Base-by-base conservation (phyloP, 2,797 vertebrate genomes). In the Macropodus opercularis region DNA sequence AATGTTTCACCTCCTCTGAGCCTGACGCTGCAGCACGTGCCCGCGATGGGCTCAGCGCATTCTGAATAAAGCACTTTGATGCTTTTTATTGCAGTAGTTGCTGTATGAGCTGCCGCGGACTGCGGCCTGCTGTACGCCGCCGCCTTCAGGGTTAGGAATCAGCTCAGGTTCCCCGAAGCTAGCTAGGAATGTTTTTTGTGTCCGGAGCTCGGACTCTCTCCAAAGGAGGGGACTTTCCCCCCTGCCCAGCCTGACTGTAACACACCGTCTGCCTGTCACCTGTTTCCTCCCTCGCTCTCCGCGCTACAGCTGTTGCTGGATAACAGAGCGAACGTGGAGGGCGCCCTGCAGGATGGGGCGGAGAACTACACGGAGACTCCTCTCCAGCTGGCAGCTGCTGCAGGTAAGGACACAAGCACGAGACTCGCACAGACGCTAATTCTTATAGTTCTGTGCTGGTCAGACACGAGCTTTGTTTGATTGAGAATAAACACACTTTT, bases 351-450 rank as follows among this genome's bases (percentile, higher is more conserved):
- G 85, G 92, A 93, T 50, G 89, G 88, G 61, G 79, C 83, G 0
- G 91, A 93, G 82, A 93, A 94, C 83, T 93, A 93, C 85, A 85
- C 92, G 0, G 93, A 94, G 84, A 93, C 93, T 0, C 93, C 93
- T 0, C 91, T 94, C 2, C 93, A 94, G 72, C 84, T 94, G 46
- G 93, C 93, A 4, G 86, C 93, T 2, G 92, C 93, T 6, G 93
- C 93, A 90, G 93, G 93, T 94, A 77, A 69, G 17, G 22, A 3
- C 53, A 21, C 41, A 4, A 1, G 31, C 3, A 36, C 3, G 15
- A 6, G 24, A 22, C 9, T 42, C n/a, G n/a, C n/a, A n/a, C n/a
- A n/a, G n/a, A n/a, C n/a, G n/a, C n/a, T n/a, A n/a, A n/a, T n/a
- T n/a, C n/a, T n/a, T n/a, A n/a, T n/a, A n/a, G n/a, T n/a, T n/a